Base-by-base conservation (phyloP, 2,888 invertebrate species). In the Eumacrocentrus americanus region DNA sequence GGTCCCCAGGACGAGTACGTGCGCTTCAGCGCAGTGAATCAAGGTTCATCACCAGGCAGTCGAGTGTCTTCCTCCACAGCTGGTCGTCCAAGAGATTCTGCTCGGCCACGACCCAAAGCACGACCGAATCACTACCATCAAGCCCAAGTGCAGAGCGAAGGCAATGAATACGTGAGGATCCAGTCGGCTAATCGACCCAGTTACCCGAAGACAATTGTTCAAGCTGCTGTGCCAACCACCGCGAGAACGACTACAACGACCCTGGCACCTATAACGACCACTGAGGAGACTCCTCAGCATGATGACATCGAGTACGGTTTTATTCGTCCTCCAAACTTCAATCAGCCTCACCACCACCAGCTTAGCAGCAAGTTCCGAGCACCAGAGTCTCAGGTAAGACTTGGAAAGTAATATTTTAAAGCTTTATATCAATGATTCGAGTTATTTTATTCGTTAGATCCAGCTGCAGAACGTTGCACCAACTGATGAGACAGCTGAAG, bases 231-330 rank as follows among this genome's bases (percentile, higher is more conserved):
- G 65, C 70, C 16, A 23, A 63, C 12, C 44, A 68, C 50, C 2
- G 62, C 65, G 47, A 61, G 62, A 2, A 59, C 67, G 25, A 67
- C 65, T 1, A 64, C 69, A 22, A 69, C 66, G 7, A 62, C 71
- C 3, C 67, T 71, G 2, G 60, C 72, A 1, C 69, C 70, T 2
- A 60, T 74, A 2, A 73, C 75, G 0, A 73, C 75, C 0, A 67
- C 76, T 0, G 76, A 77, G 18, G 25, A 50, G 1, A 25, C 62
- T 16, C n/a, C 22, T 11, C 6, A 22, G 6, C 53, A 54, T 4
- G 70, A 78, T 37, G 81, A 81, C 59, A 80, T 82, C 63, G 82
- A 81, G 56, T 84, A 83, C 63, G 84, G 84, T 12, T 84, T 84
- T 65, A 82, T 84, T 62, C 79, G 83, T 53, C 71, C 77, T 29